phyloP scores from a whole-genome alignment of 2,888 invertebrate genomes.

The Mythimna albipuncta region DNA sequence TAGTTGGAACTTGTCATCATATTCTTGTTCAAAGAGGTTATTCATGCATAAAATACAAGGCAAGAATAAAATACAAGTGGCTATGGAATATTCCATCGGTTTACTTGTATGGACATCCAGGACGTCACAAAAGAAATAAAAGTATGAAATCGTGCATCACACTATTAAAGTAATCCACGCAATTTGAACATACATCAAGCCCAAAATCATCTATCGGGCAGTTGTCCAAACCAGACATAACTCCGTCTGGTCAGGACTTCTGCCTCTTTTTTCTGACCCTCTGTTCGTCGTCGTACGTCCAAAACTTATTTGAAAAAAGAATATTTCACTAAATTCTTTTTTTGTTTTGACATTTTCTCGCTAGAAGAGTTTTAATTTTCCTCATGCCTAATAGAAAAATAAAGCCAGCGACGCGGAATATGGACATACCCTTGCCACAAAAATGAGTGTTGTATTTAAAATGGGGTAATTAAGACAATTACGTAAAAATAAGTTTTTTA shows the following conservation, averaged over 20 bases:
- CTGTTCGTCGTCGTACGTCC: too few relatives aligned
- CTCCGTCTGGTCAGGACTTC: too few relatives aligned
- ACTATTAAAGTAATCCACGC: too few relatives aligned
- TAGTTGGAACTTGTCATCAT: background rate
- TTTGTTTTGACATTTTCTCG: background rate
- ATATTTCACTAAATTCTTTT: too few relatives aligned
- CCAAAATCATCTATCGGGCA: too few relatives aligned
- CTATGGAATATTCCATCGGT: background rate
- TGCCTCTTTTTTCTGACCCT: too few relatives aligned
- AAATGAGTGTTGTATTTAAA: background rate
- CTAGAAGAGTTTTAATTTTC: background rate
- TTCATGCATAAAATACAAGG: background rate
- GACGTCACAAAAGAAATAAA: too few relatives aligned
- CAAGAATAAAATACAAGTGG: background rate
- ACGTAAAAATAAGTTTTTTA: background rate
- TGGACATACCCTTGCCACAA: background rate
- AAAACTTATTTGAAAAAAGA: too few relatives aligned
- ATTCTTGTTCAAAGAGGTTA: slow-evolving; percentile 3
- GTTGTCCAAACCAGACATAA: too few relatives aligned
- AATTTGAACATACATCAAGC: too few relatives aligned
- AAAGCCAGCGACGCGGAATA: background rate
- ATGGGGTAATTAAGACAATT: background rate
- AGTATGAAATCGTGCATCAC: too few relatives aligned
- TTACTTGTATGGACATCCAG: too few relatives aligned
- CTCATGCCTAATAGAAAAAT: background rate